Evolutionary conservation across 2,888 invertebrate genomes (phyloP).

Genomic region (Tanytarsus gracilentus): DNA sequence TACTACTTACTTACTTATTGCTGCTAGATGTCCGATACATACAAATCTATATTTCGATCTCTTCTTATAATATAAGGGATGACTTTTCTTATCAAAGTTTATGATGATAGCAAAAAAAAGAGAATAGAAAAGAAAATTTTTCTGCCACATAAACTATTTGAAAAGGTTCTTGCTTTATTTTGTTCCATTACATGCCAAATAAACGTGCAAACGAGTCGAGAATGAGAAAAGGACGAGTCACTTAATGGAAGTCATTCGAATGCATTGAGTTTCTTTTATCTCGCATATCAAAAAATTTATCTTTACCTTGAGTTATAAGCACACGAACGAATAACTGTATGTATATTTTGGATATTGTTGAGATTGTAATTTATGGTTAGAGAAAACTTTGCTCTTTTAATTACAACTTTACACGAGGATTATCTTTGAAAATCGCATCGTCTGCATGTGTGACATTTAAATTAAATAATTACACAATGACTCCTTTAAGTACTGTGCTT

Average conservation of each 20-base stretch:
- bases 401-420: too few relatives aligned
- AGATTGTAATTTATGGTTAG: too few relatives aligned
- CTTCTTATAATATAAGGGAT: not conserved
- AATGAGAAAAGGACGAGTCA: not conserved
- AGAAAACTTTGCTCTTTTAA: too few relatives aligned
- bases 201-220: not conserved
- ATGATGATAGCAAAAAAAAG: conserved; percentile 23
- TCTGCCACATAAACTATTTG: conserved; percentile 18
- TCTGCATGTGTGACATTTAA: not conserved
- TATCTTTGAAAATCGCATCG: too few relatives aligned
- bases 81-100: conserved; percentile 28
- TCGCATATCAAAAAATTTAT: too few relatives aligned
- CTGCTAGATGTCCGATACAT: not conserved
- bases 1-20: conserved; percentile 22
- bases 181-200: not conserved
- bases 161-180: not conserved
- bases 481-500: too few relatives aligned
- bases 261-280: conserved; percentile 18
- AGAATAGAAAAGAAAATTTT: not conserved
- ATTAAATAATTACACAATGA: conserved; percentile 2
- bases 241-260: conserved; percentile 15
- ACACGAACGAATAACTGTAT: too few relatives aligned
- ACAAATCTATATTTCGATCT: not conserved
- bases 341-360: too few relatives aligned
- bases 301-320: too few relatives aligned